phyloP scores from a whole-genome alignment of 2,888 invertebrate species.

The Augiades crinisus region DNA sequence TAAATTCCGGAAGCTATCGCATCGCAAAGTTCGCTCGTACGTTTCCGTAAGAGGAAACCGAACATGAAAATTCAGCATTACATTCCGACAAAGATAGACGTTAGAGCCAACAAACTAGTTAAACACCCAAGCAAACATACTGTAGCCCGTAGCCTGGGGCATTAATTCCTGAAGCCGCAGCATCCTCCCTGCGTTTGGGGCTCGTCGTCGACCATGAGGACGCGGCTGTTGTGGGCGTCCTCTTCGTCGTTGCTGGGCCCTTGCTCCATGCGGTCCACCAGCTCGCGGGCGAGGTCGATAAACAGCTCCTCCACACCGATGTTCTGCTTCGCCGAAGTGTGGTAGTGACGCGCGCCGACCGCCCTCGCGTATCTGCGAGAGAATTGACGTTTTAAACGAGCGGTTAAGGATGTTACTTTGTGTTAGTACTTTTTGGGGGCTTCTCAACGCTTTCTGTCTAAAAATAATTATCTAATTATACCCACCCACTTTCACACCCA shows the following conservation, averaged over 20 bases:
- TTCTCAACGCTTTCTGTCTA: too few relatives aligned
- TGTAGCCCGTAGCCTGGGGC: too few relatives aligned
- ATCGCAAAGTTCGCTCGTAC: too few relatives aligned
- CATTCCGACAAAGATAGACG: too few relatives aligned
- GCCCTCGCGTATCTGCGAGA: constrained; percentile 90
- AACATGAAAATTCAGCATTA: too few relatives aligned
- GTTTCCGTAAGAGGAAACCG: too few relatives aligned
- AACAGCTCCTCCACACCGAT: constrained; percentile 96
- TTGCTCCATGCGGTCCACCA: constrained; percentile 79
- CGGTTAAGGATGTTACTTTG: neutral
- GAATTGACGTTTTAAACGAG: neutral
- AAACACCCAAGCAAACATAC: too few relatives aligned
- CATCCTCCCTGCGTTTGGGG: constrained; percentile 55
- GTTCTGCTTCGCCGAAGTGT: constrained; percentile 96
- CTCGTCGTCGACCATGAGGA: constrained; percentile 71
- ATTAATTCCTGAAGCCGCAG: constrained; percentile 54
- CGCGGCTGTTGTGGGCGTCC: constrained; percentile 51
- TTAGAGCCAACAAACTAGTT: too few relatives aligned
- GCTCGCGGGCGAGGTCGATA: constrained; percentile 88
- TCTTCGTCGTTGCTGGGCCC: constrained; percentile 46
- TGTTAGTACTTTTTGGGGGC: too few relatives aligned
- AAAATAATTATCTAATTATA: too few relatives aligned
- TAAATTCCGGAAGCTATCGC: too few relatives aligned
- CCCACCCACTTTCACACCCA: too few relatives aligned
- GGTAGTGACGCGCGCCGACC: constrained; percentile 95